Conservation (phyloP, 1,140 invertebrate species). For the Megathymus violae region DNA sequence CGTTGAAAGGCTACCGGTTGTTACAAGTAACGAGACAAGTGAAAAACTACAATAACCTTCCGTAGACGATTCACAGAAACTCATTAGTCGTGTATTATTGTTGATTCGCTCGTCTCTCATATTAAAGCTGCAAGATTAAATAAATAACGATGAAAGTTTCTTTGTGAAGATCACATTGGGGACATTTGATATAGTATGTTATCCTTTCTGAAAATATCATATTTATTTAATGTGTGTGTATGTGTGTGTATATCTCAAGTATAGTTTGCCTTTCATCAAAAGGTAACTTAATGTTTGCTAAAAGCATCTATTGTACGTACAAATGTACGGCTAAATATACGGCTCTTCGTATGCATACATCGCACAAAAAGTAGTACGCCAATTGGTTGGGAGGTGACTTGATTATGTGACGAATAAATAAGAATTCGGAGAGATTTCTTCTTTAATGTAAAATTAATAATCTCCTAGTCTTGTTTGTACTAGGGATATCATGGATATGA, state of each 20-base stretch:
- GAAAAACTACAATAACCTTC: neutral
- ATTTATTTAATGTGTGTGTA: no score
- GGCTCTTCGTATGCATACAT: no score
- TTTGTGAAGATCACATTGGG: conserved; percentile 29
- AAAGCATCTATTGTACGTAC: neutral
- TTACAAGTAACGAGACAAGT: neutral
- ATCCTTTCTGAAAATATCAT: conserved; percentile 27
- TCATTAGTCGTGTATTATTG: conserved; percentile 13
- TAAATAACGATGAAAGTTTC: conserved; percentile 21
- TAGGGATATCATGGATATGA: no score
- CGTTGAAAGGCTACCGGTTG: neutral
- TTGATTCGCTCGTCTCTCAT: conserved; percentile 24
- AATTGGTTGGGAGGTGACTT: no score
- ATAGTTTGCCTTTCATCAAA: conserved; percentile 15
- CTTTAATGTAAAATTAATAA: no score
- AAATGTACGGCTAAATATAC: no score
- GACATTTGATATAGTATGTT: conserved; percentile 31
- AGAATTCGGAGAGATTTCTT: no score
- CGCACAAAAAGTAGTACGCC: no score
- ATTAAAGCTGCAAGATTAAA: conserved; percentile 24
- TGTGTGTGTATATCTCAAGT: conserved; percentile 17
- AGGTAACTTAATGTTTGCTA: neutral
- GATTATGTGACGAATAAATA: no score
- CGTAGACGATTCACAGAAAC: neutral
- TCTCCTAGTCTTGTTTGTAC: no score